These are phyloP conservation scores for Hirundo rustica DNA, from an alignment of 2,797 vertebrate species.

Conservation along the genomic window DNA sequence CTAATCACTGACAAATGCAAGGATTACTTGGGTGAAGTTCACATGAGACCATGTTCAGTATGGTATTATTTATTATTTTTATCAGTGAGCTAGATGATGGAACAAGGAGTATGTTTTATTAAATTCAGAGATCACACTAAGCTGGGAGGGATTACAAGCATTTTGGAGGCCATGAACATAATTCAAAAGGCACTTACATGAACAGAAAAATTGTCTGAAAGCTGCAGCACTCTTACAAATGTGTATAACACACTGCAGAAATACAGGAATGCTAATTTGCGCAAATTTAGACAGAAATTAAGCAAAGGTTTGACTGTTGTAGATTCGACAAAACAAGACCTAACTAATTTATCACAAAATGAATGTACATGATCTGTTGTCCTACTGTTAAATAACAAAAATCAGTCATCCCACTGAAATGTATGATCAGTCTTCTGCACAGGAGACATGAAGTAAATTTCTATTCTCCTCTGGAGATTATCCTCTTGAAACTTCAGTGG, in stretches of 20 bases:
- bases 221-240: neutral
- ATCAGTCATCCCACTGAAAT: neutral
- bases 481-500: neutral
- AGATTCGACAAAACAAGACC: neutral
- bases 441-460: neutral
- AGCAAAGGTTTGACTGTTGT: neutral
- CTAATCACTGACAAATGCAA: neutral
- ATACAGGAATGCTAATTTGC: neutral
- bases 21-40: constrained; percentile 6
- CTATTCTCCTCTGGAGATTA: neutral
- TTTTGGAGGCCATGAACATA: neutral
- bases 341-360: neutral
- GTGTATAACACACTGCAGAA: neutral
- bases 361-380: neutral
- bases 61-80: neutral
- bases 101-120: neutral
- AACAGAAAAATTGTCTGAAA: neutral
- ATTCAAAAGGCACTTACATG: neutral
- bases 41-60: neutral
- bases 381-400: neutral
- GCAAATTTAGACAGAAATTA: neutral
- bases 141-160: constrained; percentile 19
- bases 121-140: constrained; percentile 1
- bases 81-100: neutral
- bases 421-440: neutral